Base-by-base conservation (phyloP, 37 sponge, comb jelly and placozoan genomes). In the Eunapius fragilis region DNA sequence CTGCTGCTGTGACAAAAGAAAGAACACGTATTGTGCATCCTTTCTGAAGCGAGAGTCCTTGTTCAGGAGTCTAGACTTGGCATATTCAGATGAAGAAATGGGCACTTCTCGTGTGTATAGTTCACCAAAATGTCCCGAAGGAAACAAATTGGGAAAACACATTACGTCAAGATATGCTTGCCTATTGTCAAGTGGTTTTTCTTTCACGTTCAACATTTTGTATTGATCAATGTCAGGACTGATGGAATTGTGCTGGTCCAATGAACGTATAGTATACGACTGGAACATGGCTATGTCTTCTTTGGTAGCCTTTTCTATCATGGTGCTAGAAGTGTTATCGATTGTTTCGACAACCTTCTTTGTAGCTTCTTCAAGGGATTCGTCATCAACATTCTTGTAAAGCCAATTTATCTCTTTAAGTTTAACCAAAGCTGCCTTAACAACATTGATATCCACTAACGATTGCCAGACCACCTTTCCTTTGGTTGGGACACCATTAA, bases 111-210 rank as follows among this genome's bases (percentile, higher is more conserved):
- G 82, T 31, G 81, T 31, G 35, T 85, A 86, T 23, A 25, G 80
- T 37, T 80, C 77, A 33, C 90, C 90, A 85, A 90, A 85, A 14
- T 49, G 28, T n/a, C 81, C 90, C 24, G 32, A 71, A 68, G 87
- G 87, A 70, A 87, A 91, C 28, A 86, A 75, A 14, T 25, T 31
- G 13, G 87, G 92, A 83, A 91, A 91, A 69, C 88, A 88, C 88
- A 88, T 88, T 4, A 88, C 77, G 72, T 88, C 83, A 28, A 88
- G 69, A 32, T 75, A 35, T 27, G 84, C 36, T 67, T 80, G 90
- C 14, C 84, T 35, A 74, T 69, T 83, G 80, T 89, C 74, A 23
- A 89, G 38, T 13, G 80, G 69, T 38, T 79, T 34, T 77, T 90
- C 86, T 50, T 41, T 24, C 25, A 84, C 79, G 26, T 70, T 76